phyloP scores from a whole-genome alignment of 2,888 invertebrate genomes.

The Ophraella communa region DNA sequence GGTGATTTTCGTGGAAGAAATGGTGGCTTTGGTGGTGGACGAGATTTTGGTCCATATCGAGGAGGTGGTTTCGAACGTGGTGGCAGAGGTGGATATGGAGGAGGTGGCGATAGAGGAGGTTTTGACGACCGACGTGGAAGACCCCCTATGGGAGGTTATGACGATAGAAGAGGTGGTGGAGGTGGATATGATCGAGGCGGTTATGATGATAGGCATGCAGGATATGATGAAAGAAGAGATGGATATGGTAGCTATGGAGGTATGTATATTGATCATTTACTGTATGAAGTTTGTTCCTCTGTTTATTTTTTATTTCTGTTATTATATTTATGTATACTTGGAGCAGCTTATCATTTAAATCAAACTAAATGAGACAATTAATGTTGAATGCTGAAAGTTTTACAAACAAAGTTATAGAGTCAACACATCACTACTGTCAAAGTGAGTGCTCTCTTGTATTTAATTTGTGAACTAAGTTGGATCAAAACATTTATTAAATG shows the following conservation, averaged over 20 bases:
- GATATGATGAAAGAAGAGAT: slow-evolving; percentile 15
- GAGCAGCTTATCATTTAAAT: no score
- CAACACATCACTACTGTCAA: no score
- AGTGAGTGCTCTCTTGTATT: no score
- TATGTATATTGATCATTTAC: background rate
- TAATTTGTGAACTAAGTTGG: no score
- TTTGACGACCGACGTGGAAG: slow-evolving; percentile 35
- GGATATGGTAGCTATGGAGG: slow-evolving; percentile 28
- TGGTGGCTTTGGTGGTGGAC: slow-evolving; percentile 42
- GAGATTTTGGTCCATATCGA: slow-evolving; percentile 41
- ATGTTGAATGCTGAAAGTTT: no score
- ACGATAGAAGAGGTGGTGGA: slow-evolving; percentile 37
- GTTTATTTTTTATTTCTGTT: no score
- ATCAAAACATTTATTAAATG: no score
- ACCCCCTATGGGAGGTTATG: slow-evolving; percentile 26
- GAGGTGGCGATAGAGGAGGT: slow-evolving; percentile 36
- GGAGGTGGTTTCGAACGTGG: slow-evolving; percentile 38
- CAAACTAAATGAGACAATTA: no score
- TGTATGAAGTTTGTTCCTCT: no score
- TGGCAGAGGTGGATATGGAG: slow-evolving; percentile 26
- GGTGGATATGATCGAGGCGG: slow-evolving; percentile 11
- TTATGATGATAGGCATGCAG: slow-evolving; percentile 31
- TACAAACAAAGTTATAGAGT: no score
- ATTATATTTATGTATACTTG: no score
- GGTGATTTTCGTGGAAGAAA: slow-evolving; percentile 32